Conservation (phyloP, 2,113 vertebrate species). For the Tautogolabrus adspersus region DNA sequence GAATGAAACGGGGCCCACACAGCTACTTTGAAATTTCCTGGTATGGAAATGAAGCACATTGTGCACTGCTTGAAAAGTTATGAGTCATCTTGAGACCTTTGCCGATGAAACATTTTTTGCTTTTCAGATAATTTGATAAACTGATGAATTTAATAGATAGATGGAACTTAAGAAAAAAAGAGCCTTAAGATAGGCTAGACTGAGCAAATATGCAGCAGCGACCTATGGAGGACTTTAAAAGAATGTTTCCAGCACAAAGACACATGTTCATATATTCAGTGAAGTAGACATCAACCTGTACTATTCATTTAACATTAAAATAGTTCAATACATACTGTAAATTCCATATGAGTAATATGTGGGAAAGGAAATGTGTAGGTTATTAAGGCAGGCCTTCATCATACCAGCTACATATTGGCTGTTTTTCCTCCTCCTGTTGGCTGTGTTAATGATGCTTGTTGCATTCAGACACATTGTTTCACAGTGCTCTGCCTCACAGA, state of each 20-base stretch:
- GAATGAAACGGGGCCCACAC: conserved; percentile 34
- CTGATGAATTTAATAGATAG: conserved; percentile 3
- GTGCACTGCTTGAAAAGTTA: conserved; percentile 31
- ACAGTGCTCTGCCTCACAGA: conserved; percentile 7
- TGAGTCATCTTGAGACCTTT: conserved; percentile 52
- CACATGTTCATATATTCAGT: neutral
- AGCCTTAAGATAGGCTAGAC: neutral
- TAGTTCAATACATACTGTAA: neutral
- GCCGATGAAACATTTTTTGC: conserved; percentile 19
- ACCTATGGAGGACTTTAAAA: neutral
- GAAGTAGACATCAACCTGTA: neutral
- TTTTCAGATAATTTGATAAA: conserved; percentile 7
- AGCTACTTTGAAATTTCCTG: conserved; percentile 23
- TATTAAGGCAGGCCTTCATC: neutral
- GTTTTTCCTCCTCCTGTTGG: neutral
- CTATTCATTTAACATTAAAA: neutral
- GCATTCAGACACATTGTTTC: conserved; percentile 33
- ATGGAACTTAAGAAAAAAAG: conserved; percentile 25
- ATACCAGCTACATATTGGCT: neutral
- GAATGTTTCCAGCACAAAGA: neutral
- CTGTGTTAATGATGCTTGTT: neutral
- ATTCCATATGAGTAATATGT: neutral
- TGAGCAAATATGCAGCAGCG: neutral
- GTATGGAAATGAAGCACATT: conserved; percentile 17
- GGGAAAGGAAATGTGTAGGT: neutral